Evolutionary conservation across 2,797 vertebrate species (phyloP).

Genomic region (Heterohyrax brucei): DNA sequence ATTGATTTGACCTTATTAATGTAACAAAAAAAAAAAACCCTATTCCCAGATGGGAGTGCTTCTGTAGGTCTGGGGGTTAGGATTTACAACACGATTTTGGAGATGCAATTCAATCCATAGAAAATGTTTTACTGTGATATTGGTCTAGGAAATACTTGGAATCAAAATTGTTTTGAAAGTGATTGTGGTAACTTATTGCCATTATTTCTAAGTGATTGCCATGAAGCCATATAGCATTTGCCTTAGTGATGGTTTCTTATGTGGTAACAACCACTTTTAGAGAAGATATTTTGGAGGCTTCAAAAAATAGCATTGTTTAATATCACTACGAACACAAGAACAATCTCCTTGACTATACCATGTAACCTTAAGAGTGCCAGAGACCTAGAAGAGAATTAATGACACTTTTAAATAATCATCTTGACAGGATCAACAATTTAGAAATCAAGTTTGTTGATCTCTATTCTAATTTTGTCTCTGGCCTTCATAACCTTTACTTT

Average conservation of each 20-base stretch:
- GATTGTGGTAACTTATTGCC: not conserved
- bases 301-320: constrained; percentile 25
- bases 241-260: not conserved
- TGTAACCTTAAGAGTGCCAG: constrained; percentile 61
- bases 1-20: not conserved
- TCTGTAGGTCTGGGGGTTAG: not conserved
- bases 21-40: not conserved
- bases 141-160: not conserved
- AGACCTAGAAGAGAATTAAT: constrained; percentile 59
- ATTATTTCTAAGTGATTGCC: not conserved
- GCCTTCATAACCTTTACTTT: constrained; percentile 27
- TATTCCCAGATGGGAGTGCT: not conserved
- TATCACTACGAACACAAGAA: not conserved
- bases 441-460: constrained; percentile 19
- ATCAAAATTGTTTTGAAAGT: constrained; percentile 24
- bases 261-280: not conserved
- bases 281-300: constrained; percentile 11
- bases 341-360: constrained; percentile 6
- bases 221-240: not conserved
- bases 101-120: not conserved
- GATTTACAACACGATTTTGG: not conserved
- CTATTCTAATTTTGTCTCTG: not conserved
- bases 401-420: constrained; percentile 45
- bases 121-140: not conserved
- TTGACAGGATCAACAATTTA: constrained; percentile 63